Base-by-base conservation (phyloP, 1,140 invertebrate species). In the Brachionus calyciflorus region DNA sequence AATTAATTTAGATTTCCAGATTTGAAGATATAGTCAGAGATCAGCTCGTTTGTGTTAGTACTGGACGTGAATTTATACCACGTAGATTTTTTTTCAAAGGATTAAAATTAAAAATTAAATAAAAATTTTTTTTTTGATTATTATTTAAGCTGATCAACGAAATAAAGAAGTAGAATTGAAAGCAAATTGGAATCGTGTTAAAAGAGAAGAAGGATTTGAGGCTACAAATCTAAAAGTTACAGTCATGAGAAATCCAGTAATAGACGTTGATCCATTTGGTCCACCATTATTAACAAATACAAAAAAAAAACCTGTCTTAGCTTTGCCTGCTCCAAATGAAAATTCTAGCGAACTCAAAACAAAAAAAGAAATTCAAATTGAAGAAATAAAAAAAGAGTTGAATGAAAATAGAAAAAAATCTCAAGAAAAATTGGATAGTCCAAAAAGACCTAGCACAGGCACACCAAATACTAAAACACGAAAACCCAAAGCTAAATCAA, bases 131-230 rank as follows among this genome's bases (percentile, higher is more conserved):
- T 28, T 12, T 28, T 28, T 33, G 17, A 33, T 24, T 12, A 30
- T n/a, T n/a, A n/a, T n/a, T n/a, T 57, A 3, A 76, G 49, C 73
- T 28, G 73, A 60, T 3, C 49, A 40, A 55, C 57, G 55, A n/a
- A 65, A 78, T 17, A 78, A 80, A 7, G 75, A 80, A 12, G 78
- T 84, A 21, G 82, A 84, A 57, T 79, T 84, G 4, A 83, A 83
- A 77, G 83, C 83, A 6, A 83, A 83, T 77, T 84, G 83, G 83
- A 79, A 80, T 3, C 77, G 83, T n/a, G 82, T 83, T n/a, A 76
- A 81, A 10, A 81, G 81, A 69, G 78, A 82, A 55, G 81, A 84
- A 78, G 83, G 83, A n/a, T 79, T 79, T 2, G 17, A 78, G 21
- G 82, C 81, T 4, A 84, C 83, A 28, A 81, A 84, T 76, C 76